Evolutionary conservation across 2,797 vertebrate genomes (phyloP).

Genomic region (Poliocrania exsul): DNA sequence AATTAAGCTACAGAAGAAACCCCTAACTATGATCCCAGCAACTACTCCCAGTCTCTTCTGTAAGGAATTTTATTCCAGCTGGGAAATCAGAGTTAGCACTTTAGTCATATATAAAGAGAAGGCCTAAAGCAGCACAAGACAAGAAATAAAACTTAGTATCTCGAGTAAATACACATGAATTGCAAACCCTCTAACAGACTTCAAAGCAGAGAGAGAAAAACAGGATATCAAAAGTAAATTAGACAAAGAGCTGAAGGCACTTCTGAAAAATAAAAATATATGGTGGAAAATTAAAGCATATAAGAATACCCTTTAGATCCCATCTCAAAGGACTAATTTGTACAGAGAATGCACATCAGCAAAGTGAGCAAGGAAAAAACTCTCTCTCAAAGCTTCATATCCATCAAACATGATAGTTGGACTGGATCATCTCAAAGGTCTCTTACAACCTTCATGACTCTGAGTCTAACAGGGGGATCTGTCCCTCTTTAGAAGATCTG

Average conservation of each 20-base stretch:
- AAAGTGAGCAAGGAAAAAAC: not conserved
- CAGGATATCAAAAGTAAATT: not conserved
- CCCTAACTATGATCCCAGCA: not conserved
- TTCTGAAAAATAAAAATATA: constrained; percentile 27
- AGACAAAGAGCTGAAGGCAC: not conserved
- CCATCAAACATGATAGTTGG: not conserved
- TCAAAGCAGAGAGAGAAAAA: not conserved
- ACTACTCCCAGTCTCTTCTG: not conserved
- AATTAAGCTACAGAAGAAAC: not conserved
- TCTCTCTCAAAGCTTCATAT: not conserved
- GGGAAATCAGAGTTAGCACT: not conserved
- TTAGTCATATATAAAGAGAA: not conserved
- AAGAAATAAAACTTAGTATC: constrained; percentile 8
- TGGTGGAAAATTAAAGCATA: not conserved
- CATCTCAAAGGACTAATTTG: not conserved
- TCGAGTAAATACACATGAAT: constrained; percentile 15
- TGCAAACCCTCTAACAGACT: not conserved
- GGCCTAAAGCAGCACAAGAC: not conserved
- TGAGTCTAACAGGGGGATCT: not conserved
- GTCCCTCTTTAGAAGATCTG: not conserved
- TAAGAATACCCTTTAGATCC: not conserved
- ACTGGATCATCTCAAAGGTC: not conserved
- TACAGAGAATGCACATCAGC: not conserved
- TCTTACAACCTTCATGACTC: not conserved
- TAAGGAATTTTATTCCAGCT: not conserved